Base-by-base conservation (phyloP, 2,888 invertebrate genomes). In the Agriopis leucophaearia region DNA sequence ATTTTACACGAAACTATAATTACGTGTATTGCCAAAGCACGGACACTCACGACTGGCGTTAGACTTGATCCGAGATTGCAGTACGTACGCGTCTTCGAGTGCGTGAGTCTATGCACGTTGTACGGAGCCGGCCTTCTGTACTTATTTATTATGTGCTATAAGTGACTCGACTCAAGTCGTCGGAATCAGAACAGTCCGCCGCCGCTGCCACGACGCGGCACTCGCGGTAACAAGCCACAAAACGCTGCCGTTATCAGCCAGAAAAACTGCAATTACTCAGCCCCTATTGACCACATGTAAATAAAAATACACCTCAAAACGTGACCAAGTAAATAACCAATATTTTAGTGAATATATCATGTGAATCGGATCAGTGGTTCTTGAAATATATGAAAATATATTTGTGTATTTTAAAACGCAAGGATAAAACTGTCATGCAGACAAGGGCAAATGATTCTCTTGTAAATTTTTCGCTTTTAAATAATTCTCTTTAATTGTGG, bases 391-490 rank as follows among this genome's bases (percentile, higher is more conserved):
- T 42, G n/a, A 55, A 27, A 8, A 35, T 51, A 35, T 8, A 16
- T 4, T n/a, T 12, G 55, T 56, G 57, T 58, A 58, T 38, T 27
- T 42, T 50, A 50, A 59, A 50, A 42, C 13, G 59, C 50, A 59
- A 59, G 50, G 59, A 59, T 58, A 48, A 47, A 13, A 18, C 42
- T 50, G 40, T 27, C 42, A 13, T 2, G 40, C n/a, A 10, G 50
- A 16, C 59, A 59, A 59, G 50, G 59, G 59, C 59, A 38, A 40
- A 36, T 13, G 3, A 18, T 48, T 27, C 13, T 27, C n/a, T 50
- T 59, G 15, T 40, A n/a, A n/a, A 27, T 10, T 59, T 59, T 59
- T 59, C 38, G 48, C 16, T 59, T 44, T 27, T 55, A 48, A 59
- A 50, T 50, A 42, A n/a, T 59, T 47, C 38, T 12, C 38, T 38